Conservation (phyloP, 2,797 vertebrate genomes). For the Jordanella pulchra region DNA sequence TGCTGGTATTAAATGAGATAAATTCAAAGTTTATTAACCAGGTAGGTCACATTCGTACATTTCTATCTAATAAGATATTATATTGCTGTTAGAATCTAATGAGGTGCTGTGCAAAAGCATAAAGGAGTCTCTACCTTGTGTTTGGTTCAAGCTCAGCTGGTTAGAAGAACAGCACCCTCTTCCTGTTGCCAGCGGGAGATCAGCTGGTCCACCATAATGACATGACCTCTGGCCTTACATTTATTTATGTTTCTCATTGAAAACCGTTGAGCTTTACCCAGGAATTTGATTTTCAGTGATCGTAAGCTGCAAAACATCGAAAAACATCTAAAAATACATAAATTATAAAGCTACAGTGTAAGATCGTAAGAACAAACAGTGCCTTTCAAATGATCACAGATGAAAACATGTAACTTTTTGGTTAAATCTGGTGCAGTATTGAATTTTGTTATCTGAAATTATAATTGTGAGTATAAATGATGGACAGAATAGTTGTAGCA, state of each 20-base stretch:
- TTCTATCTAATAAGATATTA: not conserved
- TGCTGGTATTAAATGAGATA: not conserved
- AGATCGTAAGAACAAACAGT: not conserved
- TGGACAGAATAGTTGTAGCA: not conserved
- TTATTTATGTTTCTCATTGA: not conserved
- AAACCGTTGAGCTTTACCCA: not conserved
- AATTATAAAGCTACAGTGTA: not conserved
- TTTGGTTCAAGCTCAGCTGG: not conserved
- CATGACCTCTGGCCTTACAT: not conserved
- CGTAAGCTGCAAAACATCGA: not conserved
- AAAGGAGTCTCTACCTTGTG: constrained; percentile 1
- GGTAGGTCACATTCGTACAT: not conserved
- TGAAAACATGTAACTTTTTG: too few relatives aligned
- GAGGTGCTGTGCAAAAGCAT: not conserved
- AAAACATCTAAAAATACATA: not conserved
- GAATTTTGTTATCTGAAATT: too few relatives aligned
- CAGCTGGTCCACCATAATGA: not conserved
- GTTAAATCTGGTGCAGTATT: not conserved
- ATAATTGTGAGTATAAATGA: too few relatives aligned
- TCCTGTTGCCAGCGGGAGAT: not conserved
- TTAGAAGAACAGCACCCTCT: constrained; percentile 36
- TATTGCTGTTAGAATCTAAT: not conserved
- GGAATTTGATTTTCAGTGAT: not conserved
- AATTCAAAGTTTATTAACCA: constrained; percentile 5
- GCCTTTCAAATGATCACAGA: not conserved